A percentile compares a stretch with the other conserved stretches of the same genome.
Evolutionary conservation across 2,888 invertebrate genomes (phyloP).

Genomic region (Pristionchus exspectatus): DNA sequence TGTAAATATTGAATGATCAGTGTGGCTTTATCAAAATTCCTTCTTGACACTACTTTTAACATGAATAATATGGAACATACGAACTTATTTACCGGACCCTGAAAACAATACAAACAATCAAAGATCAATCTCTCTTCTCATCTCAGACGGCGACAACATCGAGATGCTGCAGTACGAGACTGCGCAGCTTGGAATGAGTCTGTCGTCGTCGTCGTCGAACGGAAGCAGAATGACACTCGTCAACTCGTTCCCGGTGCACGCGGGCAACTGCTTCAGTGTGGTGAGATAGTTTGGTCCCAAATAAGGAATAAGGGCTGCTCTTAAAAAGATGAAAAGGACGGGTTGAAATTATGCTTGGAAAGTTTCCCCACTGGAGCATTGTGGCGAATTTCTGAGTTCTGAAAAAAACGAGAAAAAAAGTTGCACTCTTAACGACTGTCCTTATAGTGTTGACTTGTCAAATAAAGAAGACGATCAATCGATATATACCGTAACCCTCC

Average conservation of each 20-base stretch:
- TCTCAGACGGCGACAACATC: constrained; percentile 49
- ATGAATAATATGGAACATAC: too few relatives aligned
- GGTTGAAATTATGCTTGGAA: too few relatives aligned
- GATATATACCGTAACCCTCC: background rate
- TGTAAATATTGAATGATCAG: too few relatives aligned
- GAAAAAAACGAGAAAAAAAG: too few relatives aligned
- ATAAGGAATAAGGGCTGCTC: too few relatives aligned
- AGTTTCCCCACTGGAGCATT: too few relatives aligned
- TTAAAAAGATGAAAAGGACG: too few relatives aligned
- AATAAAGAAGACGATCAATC: background rate
- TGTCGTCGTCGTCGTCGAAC: background rate
- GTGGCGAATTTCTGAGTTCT: too few relatives aligned
- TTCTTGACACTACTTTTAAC: too few relatives aligned
- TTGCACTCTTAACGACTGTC: too few relatives aligned
- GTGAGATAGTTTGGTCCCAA: background rate
- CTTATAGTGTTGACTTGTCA: too few relatives aligned
- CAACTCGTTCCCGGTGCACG: constrained; percentile 49
- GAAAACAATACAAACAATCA: background rate
- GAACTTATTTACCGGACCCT: background rate
- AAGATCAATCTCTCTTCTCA: background rate
- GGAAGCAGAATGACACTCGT: constrained; percentile 8
- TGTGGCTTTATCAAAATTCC: too few relatives aligned
- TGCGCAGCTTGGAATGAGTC: background rate
- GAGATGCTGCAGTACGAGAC: constrained; percentile 50
- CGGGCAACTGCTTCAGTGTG: constrained; percentile 43